These are phyloP conservation scores for Gymnoscopelus microlampas DNA, from an alignment of 2,797 vertebrate species.

Conservation along the genomic window DNA sequence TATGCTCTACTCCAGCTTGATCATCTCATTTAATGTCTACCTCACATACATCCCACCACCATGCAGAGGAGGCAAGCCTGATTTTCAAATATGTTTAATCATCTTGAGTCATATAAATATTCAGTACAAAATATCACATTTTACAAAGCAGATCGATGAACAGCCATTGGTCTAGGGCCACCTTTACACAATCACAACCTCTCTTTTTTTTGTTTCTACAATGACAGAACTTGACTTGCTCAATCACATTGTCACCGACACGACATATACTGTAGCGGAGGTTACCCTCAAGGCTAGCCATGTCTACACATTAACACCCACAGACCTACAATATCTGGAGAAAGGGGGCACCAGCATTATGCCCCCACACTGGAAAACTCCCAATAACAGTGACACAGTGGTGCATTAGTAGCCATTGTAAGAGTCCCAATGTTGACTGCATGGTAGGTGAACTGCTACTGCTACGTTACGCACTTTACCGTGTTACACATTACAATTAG, in stretches of 20 bases:
- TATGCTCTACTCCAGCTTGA: no score
- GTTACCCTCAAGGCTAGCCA: slow-evolving; percentile 57
- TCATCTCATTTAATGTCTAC: no score
- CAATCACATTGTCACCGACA: slow-evolving; percentile 81
- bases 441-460: neutral
- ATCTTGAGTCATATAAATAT: slow-evolving; percentile 94
- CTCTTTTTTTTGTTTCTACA: slow-evolving; percentile 64
- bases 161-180: slow-evolving; percentile 51
- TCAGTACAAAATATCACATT: slow-evolving; percentile 97
- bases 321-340: slow-evolving; percentile 65
- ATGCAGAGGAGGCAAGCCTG: neutral
- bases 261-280: slow-evolving; percentile 61
- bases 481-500: no score
- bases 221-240: slow-evolving; percentile 61
- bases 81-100: slow-evolving; percentile 87
- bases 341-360: slow-evolving; percentile 45
- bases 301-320: slow-evolving; percentile 78
- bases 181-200: slow-evolving; percentile 64
- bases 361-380: slow-evolving; percentile 22
- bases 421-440: neutral
- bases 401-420: neutral
- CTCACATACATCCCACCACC: no score
- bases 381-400: neutral
- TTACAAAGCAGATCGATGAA: slow-evolving; percentile 89
- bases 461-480: neutral